phyloP scores from a whole-genome alignment of 2,113 vertebrate species.

The Struthidea cinerea region DNA sequence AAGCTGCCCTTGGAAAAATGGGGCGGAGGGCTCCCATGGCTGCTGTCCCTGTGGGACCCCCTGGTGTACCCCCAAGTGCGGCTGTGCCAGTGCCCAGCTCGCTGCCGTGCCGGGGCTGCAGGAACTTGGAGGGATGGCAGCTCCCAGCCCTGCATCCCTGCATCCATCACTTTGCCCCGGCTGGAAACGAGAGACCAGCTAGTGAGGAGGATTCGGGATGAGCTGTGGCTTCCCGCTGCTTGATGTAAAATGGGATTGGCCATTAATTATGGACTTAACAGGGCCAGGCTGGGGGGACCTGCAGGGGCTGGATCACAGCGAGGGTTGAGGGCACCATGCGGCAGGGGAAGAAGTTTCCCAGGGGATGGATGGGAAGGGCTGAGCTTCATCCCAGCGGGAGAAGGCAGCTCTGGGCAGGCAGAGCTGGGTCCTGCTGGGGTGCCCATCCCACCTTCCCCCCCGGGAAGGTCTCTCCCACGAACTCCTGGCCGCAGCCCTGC shows the following conservation, averaged over 20 bases:
- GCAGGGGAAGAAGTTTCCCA: neutral
- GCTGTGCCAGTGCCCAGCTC: neutral
- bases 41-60: neutral
- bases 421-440: neutral
- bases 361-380: neutral
- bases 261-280: neutral
- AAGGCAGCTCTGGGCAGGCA: neutral
- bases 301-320: neutral
- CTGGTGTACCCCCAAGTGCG: accelerated
- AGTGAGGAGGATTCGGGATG: accelerated
- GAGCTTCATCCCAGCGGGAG: neutral
- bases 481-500: neutral
- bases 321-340: accelerated
- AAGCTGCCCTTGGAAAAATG: neutral
- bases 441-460: neutral
- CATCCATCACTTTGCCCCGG: neutral
- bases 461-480: neutral
- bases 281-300: neutral
- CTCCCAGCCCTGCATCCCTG: neutral
- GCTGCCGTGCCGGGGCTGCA: accelerated
- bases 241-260: neutral
- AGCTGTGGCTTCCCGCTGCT: neutral
- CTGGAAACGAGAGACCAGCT: neutral
- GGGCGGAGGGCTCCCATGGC: neutral
- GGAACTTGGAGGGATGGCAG: neutral